Evolutionary conservation across 1,140 invertebrate species (phyloP).

Genomic region (Limonius californicus): DNA sequence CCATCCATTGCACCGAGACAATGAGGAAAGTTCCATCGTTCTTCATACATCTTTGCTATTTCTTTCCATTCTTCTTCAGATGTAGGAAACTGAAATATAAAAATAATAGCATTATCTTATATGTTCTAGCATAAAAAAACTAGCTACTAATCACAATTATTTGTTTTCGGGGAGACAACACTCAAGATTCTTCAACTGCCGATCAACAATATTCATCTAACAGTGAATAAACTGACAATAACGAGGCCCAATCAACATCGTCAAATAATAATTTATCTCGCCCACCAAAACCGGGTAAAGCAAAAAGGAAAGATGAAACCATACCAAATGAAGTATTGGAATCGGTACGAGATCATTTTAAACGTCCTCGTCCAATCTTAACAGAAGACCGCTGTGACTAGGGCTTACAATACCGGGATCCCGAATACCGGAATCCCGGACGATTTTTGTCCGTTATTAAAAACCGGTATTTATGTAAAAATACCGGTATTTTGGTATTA

Average conservation of each 20-base stretch:
- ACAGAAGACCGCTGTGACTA: conserved; percentile 7
- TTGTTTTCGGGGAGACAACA: neutral
- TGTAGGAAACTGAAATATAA: conserved; percentile 4
- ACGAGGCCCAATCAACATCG: neutral
- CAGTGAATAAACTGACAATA: conserved; percentile 5
- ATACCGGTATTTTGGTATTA: too few relatives aligned
- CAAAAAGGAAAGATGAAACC: neutral
- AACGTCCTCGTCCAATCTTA: conserved; percentile 25
- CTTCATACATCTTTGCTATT: neutral
- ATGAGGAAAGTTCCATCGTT: too few relatives aligned
- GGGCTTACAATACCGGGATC: too few relatives aligned
- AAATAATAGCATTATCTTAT: too few relatives aligned
- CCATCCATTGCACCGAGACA: neutral
- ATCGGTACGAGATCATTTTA: conserved; percentile 13
- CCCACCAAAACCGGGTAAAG: conserved; percentile 2
- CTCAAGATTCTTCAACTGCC: neutral
- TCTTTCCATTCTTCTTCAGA: neutral
- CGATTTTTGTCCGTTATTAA: too few relatives aligned
- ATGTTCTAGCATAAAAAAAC: neutral
- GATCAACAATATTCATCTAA: neutral
- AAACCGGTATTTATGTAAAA: too few relatives aligned
- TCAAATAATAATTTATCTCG: neutral
- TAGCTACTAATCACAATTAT: too few relatives aligned
- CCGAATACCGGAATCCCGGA: too few relatives aligned
- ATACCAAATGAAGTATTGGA: conserved; percentile 14